Conservation (phyloP, 2,113 vertebrate species). For the Spermophilus dauricus region DNA sequence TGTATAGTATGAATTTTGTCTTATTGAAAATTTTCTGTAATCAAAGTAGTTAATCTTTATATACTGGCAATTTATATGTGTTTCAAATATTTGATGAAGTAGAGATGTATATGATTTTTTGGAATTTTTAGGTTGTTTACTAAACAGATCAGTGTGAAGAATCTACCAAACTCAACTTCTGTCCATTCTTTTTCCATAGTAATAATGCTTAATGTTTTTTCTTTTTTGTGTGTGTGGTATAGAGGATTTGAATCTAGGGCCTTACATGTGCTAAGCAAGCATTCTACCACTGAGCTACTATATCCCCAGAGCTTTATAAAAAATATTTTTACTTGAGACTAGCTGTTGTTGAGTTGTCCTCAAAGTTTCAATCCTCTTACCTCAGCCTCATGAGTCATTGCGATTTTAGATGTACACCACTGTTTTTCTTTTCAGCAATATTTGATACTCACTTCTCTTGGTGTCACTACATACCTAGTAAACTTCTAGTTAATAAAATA, state of each 20-base stretch:
- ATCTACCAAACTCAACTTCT: neutral
- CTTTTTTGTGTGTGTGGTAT: neutral
- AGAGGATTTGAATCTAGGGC: neutral
- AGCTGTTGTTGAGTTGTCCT: neutral
- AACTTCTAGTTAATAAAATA: conserved; percentile 61
- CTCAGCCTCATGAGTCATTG: neutral
- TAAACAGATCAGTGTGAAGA: neutral
- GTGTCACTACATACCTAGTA: conserved; percentile 2
- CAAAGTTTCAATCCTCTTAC: neutral
- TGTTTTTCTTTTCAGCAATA: conserved; percentile 28
- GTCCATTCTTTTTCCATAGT: neutral
- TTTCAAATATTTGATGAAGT: conserved; percentile 39
- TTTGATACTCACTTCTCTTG: conserved; percentile 4
- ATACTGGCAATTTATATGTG: conserved; percentile 39
- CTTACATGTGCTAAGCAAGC: neutral
- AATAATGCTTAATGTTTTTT: neutral
- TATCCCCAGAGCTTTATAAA: neutral
- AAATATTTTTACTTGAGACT: neutral
- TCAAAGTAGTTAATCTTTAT: conserved; percentile 10
- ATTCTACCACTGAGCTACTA: neutral
- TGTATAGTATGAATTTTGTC: conserved; percentile 19
- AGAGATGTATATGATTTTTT: neutral
- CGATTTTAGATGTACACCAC: neutral
- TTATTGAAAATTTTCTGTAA: conserved; percentile 49
- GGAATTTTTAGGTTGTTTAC: conserved; percentile 36